phyloP scores from a whole-genome alignment of 2,888 invertebrate species.

The Antitype chi region DNA sequence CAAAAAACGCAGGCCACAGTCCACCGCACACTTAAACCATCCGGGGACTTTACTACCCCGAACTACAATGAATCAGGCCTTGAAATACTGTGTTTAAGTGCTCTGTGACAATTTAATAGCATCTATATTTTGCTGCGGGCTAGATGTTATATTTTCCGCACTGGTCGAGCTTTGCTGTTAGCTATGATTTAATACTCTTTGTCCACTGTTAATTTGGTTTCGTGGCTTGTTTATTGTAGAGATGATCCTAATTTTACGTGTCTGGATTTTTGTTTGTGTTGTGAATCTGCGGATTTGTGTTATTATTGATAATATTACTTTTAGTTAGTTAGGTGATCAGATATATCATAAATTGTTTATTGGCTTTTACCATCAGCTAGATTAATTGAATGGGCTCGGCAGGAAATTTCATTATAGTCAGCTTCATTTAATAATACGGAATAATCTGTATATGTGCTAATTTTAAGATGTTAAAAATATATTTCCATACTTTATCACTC shows the following conservation, averaged over 20 bases:
- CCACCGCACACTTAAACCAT: slow-evolving; percentile 46
- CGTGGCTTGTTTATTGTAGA: slow-evolving; percentile 67
- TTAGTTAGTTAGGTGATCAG: not conserved
- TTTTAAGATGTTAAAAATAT: not conserved
- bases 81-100: slow-evolving; percentile 68
- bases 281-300: slow-evolving; percentile 18
- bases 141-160: slow-evolving; percentile 79
- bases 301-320: not conserved
- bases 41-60: slow-evolving; percentile 58
- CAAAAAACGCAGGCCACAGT: slow-evolving; percentile 40
- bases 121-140: slow-evolving; percentile 78
- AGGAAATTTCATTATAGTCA: not conserved
- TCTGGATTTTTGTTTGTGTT: slow-evolving; percentile 21
- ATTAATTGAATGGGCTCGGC: not conserved
- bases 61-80: slow-evolving; percentile 70
- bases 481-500: not conserved
- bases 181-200: slow-evolving; percentile 78
- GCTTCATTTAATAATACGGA: not conserved
- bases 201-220: slow-evolving; percentile 72
- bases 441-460: not conserved
- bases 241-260: slow-evolving; percentile 53
- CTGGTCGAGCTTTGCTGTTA: slow-evolving; percentile 73
- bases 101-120: slow-evolving; percentile 77
- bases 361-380: not conserved
- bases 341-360: not conserved